A percentile compares a stretch with the other conserved stretches of the same genome.
Evolutionary conservation across 2,888 invertebrate genomes (phyloP).

Genomic region (Pristionchus japonicus): DNA sequence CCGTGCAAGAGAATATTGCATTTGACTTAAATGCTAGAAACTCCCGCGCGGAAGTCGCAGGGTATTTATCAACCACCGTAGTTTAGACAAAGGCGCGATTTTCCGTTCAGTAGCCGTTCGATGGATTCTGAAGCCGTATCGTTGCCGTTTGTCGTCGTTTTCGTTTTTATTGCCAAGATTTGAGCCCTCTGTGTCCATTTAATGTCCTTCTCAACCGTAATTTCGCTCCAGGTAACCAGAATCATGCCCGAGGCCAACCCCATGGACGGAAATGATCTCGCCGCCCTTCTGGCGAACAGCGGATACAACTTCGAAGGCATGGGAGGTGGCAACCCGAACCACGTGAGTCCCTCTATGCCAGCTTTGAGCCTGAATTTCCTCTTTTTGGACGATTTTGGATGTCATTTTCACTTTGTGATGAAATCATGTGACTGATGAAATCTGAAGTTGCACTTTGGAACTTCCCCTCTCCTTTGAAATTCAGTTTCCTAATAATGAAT

Average conservation of each 20-base stretch:
- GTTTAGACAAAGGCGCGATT: neutral
- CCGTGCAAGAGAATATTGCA: neutral
- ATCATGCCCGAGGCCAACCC: constrained; percentile 29
- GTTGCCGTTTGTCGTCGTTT: neutral
- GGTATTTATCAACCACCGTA: constrained; percentile 15
- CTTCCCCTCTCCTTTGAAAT: neutral
- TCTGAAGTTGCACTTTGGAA: neutral
- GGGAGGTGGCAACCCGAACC: neutral
- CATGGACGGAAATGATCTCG: constrained; percentile 45
- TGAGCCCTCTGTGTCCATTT: too few species aligned
- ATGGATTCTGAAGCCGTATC: neutral
- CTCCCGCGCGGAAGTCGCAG: neutral
- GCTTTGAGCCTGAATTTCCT: neutral
- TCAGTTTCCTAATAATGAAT: neutral
- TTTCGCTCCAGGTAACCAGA: constrained; percentile 36
- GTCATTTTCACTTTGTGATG: neutral
- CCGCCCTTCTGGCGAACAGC: constrained; percentile 49
- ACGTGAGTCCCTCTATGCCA: neutral
- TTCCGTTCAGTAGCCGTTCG: neutral
- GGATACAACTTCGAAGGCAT: constrained; percentile 44
- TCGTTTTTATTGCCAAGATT: neutral
- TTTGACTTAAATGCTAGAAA: neutral
- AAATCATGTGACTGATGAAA: constrained; percentile 30
- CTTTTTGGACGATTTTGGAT: neutral
- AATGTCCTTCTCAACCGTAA: neutral